These are phyloP conservation scores for Drosophila neocordata DNA, from an alignment of 1,140 invertebrate species.

Conservation along the genomic window DNA sequence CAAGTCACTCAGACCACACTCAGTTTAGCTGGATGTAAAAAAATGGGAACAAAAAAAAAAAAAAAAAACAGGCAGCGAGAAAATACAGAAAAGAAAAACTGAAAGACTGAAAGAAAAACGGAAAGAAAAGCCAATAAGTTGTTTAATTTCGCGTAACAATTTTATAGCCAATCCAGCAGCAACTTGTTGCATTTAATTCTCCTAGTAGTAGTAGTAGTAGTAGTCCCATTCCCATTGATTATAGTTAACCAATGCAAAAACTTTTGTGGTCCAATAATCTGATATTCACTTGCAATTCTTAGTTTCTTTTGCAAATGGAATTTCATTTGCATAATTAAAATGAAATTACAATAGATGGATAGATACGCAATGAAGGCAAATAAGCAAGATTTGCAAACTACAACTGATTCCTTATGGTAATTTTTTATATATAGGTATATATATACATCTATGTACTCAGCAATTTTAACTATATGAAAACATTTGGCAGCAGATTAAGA, in stretches of 20 bases:
- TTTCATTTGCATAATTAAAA: background rate
- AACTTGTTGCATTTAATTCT: constrained; percentile 69
- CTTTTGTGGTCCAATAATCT: background rate
- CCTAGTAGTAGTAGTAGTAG: too few relatives aligned
- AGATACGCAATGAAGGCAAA: background rate
- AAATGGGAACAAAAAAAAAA: background rate
- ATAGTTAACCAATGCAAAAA: constrained; percentile 5
- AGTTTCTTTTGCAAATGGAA: background rate
- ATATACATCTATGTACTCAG: too few relatives aligned
- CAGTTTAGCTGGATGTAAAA: background rate
- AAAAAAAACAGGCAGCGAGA: constrained; percentile 5
- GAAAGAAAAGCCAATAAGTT: constrained; percentile 55
- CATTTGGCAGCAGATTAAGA: too few relatives aligned
- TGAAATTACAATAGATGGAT: background rate
- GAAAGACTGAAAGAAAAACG: constrained; percentile 14
- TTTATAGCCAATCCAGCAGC: constrained; percentile 42
- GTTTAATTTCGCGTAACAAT: constrained; percentile 68
- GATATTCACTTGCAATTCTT: background rate
- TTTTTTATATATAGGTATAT: too few relatives aligned
- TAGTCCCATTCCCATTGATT: background rate
- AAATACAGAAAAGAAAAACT: constrained; percentile 14
- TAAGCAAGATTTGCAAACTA: background rate
- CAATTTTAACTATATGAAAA: too few relatives aligned
- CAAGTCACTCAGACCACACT: constrained; percentile 4
- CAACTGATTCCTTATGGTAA: too few relatives aligned